Evolutionary conservation across 2,888 invertebrate genomes (phyloP), one percentile per base, ranked within the genome.

Genomic region (Cephalotes varians): DNA sequence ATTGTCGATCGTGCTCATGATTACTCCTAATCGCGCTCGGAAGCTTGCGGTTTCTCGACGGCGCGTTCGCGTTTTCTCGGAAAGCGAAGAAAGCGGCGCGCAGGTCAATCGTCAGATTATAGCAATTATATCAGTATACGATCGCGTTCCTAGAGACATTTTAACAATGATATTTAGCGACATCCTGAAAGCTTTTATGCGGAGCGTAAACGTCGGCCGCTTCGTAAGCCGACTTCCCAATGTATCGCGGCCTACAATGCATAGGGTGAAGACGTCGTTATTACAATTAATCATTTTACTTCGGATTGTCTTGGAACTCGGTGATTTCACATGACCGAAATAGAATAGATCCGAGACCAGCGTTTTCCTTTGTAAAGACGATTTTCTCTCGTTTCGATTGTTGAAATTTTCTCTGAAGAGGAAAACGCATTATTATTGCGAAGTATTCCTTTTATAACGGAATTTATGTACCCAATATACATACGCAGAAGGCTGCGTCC

Each of bases 1-100:
- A 34, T 40, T 81, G 80, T 82, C 76, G 76, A 74, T 85, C 76
- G 76, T 86, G 88, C 85, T 89, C 85, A 89, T 83, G 79, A 65
- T 81, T 83, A 76, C 21, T 34, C 15, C 34, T 37, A 37, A 18
- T 49, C 40, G 25, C 25, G 25, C 51, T 65, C 40, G 18, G 2
- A 58, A 31, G 58, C 18, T 15, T 9, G 40, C 51, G 28, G 6
- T 62, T 3, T 62, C 47, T 47, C 64, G 25, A 34, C 15, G 34
- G 10, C 25, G 34, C 37, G 47, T 74, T 64, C 12, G 67, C 54
- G 31, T 31, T 10, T 67, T 67, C 18, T 77, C 18, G 25, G 2
- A 44, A n/a, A n/a, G n/a, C n/a, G 7, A 73, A 15, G 18, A 34
- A n/a, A n/a, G 31, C 28, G 40, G 1, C 12, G n/a, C 40, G 72